Evolutionary conservation across 2,888 invertebrate species (phyloP).

Genomic region (Vesta saturnalis): DNA sequence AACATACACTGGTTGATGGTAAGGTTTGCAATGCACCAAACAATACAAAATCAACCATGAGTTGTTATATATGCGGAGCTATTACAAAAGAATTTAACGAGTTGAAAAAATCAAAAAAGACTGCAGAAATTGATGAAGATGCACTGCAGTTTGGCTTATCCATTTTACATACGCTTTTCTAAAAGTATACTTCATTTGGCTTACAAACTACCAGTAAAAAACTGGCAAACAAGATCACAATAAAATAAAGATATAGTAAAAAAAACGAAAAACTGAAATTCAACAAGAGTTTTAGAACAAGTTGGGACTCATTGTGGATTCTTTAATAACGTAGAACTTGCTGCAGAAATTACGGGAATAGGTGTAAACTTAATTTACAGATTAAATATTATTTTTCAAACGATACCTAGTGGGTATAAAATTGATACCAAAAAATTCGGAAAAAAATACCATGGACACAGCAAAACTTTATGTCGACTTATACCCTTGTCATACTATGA

Average conservation of each 20-base stretch:
- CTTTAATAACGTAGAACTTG: constrained; percentile 45
- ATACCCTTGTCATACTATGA: constrained; percentile 49
- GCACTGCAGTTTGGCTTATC: constrained; percentile 12
- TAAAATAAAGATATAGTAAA: constrained; percentile 27
- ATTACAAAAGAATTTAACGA: constrained; percentile 55
- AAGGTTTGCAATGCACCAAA: constrained; percentile 54
- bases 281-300: too few species aligned
- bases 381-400: constrained; percentile 51
- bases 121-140: neutral
- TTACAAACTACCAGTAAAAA: constrained; percentile 47
- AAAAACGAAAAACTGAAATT: too few species aligned
- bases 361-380: constrained; percentile 45
- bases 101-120: constrained; percentile 35
- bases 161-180: constrained; percentile 27
- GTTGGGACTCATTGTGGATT: too few species aligned
- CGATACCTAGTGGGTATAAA: constrained; percentile 40
- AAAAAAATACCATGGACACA: constrained; percentile 29
- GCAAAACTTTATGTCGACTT: constrained; percentile 44
- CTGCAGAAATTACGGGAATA: constrained; percentile 36
- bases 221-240: constrained; percentile 16
- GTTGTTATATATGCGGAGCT: constrained; percentile 52
- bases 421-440: too few species aligned
- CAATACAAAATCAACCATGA: constrained; percentile 49
- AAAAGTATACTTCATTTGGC: constrained; percentile 50
- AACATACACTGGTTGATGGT: constrained; percentile 52